A percentile compares a stretch with the other conserved stretches of the same genome.
These are phyloP conservation scores for Steinernema carpocapsae DNA, from an alignment of 2,888 invertebrate species.

Conservation along the genomic window DNA sequence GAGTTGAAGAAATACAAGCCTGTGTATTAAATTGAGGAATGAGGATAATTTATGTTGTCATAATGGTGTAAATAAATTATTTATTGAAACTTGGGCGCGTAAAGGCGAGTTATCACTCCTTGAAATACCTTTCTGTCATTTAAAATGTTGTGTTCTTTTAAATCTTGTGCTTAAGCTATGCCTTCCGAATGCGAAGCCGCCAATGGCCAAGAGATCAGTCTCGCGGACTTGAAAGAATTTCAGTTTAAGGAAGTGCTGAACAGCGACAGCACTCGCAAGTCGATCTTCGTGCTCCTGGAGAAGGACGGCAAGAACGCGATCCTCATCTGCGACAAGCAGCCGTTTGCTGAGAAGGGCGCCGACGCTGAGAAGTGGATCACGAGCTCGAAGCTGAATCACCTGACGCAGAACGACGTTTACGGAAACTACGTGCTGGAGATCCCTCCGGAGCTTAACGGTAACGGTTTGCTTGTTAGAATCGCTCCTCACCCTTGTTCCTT, in stretches of 20 bases:
- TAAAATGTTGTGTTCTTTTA: too few relatives aligned
- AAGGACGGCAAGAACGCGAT: constrained; percentile 55
- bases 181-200: constrained; percentile 8
- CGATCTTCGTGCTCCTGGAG: constrained; percentile 55
- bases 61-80: constrained; percentile 26
- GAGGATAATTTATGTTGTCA: constrained; percentile 16
- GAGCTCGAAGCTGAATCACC: constrained; percentile 46
- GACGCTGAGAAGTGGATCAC: constrained; percentile 41
- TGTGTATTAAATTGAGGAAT: constrained; percentile 76
- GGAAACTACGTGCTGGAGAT: constrained; percentile 55
- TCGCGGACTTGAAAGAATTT: constrained; percentile 41
- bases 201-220: not conserved
- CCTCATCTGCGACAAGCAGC: constrained; percentile 58
- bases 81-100: too few relatives aligned
- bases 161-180: not conserved
- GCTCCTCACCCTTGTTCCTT: constrained; percentile 43
- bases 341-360: constrained; percentile 57
- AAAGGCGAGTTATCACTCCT: too few relatives aligned
- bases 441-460: constrained; percentile 52
- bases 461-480: constrained; percentile 1
- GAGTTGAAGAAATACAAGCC: constrained; percentile 99
- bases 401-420: constrained; percentile 62
- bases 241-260: constrained; percentile 59
- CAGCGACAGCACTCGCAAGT: constrained; percentile 56
- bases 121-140: too few relatives aligned